Evolutionary conservation across 37 sponge, comb jelly and placozoan genomes (phyloP).

Genomic region (Halisarca cf. caerulea): DNA sequence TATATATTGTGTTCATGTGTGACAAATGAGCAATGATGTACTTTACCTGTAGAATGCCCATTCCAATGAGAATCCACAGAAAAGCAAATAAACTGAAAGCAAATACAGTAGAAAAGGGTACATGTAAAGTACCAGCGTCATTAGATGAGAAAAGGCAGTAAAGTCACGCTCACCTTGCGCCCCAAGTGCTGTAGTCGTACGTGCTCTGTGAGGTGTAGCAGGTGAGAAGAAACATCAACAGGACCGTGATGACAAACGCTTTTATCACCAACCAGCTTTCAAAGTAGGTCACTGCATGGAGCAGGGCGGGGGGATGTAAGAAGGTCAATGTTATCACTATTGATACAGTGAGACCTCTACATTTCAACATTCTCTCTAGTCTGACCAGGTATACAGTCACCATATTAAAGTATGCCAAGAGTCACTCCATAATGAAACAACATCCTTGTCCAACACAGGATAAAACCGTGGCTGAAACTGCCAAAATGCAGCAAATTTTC

Average conservation of each 20-base stretch:
- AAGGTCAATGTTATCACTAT: too few relatives aligned
- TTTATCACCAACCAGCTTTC: slow-evolving; percentile 80
- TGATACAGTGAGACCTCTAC: too few relatives aligned
- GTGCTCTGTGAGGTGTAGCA: slow-evolving; percentile 93
- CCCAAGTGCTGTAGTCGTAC: slow-evolving; percentile 97
- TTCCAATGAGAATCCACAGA: slow-evolving; percentile 81
- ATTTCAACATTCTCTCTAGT: too few relatives aligned
- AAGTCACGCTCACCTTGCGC: slow-evolving; percentile 73
- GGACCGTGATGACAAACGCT: slow-evolving; percentile 80
- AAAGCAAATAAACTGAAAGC: slow-evolving; percentile 73
- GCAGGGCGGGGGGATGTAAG: too few relatives aligned
- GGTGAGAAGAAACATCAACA: slow-evolving; percentile 85
- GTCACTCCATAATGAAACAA: too few relatives aligned
- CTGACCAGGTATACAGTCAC: too few relatives aligned
- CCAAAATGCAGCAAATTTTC: too few relatives aligned
- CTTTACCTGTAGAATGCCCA: slow-evolving; percentile 76
- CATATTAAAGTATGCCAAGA: too few relatives aligned
- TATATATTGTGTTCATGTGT: too few relatives aligned
- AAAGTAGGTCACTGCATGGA: slow-evolving; percentile 88
- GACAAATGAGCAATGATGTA: too few relatives aligned
- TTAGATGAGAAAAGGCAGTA: not conserved
- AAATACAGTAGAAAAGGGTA: not conserved
- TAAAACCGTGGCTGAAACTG: too few relatives aligned
- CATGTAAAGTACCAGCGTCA: not conserved
- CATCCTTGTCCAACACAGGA: too few relatives aligned